These are phyloP conservation scores for Papilio gigon DNA, from an alignment of 2,888 invertebrate species.

Conservation along the genomic window DNA sequence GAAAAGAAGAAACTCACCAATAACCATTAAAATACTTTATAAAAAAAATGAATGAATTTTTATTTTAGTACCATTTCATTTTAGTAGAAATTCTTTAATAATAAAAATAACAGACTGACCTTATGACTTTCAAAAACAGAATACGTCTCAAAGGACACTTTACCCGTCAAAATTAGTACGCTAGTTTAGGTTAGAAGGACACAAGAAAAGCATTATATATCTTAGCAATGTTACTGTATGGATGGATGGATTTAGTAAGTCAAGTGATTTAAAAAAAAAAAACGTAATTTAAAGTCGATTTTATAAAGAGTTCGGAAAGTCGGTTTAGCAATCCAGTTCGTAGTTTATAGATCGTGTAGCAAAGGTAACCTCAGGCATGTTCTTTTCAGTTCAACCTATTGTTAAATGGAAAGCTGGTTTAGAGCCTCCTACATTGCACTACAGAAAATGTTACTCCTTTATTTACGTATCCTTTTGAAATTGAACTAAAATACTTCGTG, in stretches of 20 bases:
- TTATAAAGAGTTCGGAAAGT: background rate
- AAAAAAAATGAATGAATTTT: too few relatives aligned
- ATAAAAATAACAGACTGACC: too few relatives aligned
- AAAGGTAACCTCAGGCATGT: slow-evolving; percentile 16
- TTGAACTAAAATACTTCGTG: slow-evolving; percentile 12
- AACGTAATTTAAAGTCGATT: background rate
- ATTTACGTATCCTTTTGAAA: slow-evolving; percentile 12
- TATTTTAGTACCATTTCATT: too few relatives aligned
- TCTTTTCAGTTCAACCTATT: slow-evolving; percentile 12
- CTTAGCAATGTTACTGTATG: too few relatives aligned
- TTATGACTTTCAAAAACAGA: too few relatives aligned
- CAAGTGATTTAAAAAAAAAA: background rate
- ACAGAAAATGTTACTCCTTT: slow-evolving; percentile 12
- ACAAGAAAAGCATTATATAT: too few relatives aligned
- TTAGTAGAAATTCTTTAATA: too few relatives aligned
- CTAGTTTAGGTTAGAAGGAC: too few relatives aligned
- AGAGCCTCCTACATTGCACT: background rate
- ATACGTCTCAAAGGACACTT: too few relatives aligned
- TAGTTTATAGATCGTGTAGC: background rate
- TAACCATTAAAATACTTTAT: too few relatives aligned
- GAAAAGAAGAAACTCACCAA: background rate
- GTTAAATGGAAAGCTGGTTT: slow-evolving; percentile 7
- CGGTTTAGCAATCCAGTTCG: background rate
- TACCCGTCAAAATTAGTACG: too few relatives aligned
- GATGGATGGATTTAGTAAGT: too few relatives aligned